Conservation (phyloP, 2,888 invertebrate genomes). For the Catocala fraxini region DNA sequence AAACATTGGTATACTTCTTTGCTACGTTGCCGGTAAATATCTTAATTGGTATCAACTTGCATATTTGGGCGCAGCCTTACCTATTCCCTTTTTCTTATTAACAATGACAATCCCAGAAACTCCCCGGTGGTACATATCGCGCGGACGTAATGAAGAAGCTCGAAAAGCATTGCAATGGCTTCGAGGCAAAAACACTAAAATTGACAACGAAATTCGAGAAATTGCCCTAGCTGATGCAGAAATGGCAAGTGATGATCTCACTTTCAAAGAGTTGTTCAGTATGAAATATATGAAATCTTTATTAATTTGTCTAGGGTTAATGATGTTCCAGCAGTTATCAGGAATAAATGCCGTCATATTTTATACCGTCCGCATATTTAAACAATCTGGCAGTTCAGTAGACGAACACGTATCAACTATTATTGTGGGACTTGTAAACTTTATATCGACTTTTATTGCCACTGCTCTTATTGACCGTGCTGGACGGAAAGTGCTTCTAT, state of each 20-base stretch:
- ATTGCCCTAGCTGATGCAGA: conserved; percentile 91
- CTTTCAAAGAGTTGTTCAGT: conserved; percentile 89
- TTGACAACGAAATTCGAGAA: conserved; percentile 92
- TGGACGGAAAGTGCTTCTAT: conserved; percentile 95
- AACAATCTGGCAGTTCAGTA: conserved; percentile 94
- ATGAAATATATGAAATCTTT: conserved; percentile 93
- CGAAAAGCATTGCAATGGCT: conserved; percentile 94
- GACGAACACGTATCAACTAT: conserved; percentile 94
- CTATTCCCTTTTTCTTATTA: conserved; percentile 93
- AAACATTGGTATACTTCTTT: conserved; percentile 93
- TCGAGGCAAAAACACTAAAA: conserved; percentile 92
- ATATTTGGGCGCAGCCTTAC: conserved; percentile 91
- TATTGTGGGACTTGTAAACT: conserved; percentile 96
- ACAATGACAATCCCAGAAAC: conserved; percentile 97
- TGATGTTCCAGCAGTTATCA: conserved; percentile 98
- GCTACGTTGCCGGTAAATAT: conserved; percentile 93
- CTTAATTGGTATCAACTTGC: conserved; percentile 95
- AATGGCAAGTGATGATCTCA: conserved; percentile 88
- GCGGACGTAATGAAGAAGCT: conserved; percentile 92
- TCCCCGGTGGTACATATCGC: conserved; percentile 96
- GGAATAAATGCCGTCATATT: conserved; percentile 99
- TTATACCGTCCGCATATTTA: conserved; percentile 96
- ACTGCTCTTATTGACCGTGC: conserved; percentile 95
- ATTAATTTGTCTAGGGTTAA: conserved; percentile 94
- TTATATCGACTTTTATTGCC: conserved; percentile 95